Evolutionary conservation across 2,888 invertebrate genomes (phyloP).

Genomic region (Hemistola chrysoprasaria): DNA sequence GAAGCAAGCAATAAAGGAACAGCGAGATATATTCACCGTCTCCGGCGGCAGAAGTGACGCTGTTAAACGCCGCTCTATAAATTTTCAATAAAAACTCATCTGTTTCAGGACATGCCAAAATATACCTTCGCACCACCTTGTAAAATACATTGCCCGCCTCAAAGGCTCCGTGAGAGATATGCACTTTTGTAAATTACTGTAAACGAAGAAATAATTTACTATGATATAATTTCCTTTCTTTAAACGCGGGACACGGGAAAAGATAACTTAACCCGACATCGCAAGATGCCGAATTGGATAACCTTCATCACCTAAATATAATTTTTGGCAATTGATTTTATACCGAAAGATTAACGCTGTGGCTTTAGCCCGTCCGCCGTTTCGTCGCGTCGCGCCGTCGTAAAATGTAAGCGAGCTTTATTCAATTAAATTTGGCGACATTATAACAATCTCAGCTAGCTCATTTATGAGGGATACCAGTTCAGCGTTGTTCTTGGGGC

Average conservation of each 20-base stretch:
- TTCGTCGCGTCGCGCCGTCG: slow-evolving; percentile 54
- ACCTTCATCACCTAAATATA: slow-evolving; percentile 50
- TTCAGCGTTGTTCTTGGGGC: slow-evolving; percentile 55
- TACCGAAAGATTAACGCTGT: slow-evolving; percentile 70
- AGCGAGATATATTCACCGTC: slow-evolving; percentile 66
- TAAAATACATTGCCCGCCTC: slow-evolving; percentile 44
- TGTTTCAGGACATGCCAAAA: slow-evolving; percentile 44
- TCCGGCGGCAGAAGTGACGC: slow-evolving; percentile 49
- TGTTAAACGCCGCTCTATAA: slow-evolving; percentile 71
- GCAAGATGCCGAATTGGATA: slow-evolving; percentile 46
- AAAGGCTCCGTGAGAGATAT: slow-evolving; percentile 49
- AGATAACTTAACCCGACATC: slow-evolving; percentile 46
- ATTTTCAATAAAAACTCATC: slow-evolving; percentile 69
- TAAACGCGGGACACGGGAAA: slow-evolving; percentile 43
- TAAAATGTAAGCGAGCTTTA: slow-evolving; percentile 79
- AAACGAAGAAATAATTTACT: slow-evolving; percentile 76
- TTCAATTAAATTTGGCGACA: slow-evolving; percentile 78
- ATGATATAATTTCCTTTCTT: slow-evolving; percentile 68
- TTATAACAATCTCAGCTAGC: slow-evolving; percentile 74
- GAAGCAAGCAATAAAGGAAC: slow-evolving; percentile 77
- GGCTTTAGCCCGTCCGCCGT: slow-evolving; percentile 57
- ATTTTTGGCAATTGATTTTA: slow-evolving; percentile 77
- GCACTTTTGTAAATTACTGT: slow-evolving; percentile 62
- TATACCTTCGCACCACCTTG: slow-evolving; percentile 50
- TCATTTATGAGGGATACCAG: slow-evolving; percentile 61